A percentile compares a stretch with the other conserved stretches of the same genome.
These are phyloP conservation scores for Chydorus sphaericus DNA, from an alignment of 2,888 invertebrate species.

Conservation along the genomic window DNA sequence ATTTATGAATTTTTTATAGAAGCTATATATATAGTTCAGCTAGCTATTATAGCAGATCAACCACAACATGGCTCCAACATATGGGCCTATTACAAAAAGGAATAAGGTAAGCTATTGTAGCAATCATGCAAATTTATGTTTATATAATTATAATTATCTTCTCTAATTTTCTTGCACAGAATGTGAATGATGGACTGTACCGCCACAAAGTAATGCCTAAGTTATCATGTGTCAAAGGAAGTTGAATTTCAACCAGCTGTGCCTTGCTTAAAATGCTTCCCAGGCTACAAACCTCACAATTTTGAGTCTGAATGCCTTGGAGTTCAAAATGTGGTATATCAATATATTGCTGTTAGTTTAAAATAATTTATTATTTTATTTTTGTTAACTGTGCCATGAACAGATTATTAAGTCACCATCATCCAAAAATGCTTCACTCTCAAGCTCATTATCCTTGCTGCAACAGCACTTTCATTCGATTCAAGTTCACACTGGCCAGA, in stretches of 20 bases:
- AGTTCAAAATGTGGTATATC: neutral
- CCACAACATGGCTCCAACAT: too few relatives aligned
- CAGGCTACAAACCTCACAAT: neutral
- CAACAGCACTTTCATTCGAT: neutral
- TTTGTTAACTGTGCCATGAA: too few relatives aligned
- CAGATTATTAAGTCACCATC: neutral
- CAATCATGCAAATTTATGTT: neutral
- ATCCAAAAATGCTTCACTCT: too few relatives aligned
- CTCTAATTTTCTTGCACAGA: neutral
- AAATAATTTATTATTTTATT: neutral
- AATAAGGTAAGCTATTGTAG: too few relatives aligned
- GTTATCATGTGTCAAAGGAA: neutral
- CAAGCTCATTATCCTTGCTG: too few relatives aligned
- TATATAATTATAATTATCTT: neutral
- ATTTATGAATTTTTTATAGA: too few relatives aligned
- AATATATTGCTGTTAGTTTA: neutral
- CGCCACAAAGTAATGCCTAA: neutral
- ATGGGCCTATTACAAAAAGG: too few relatives aligned
- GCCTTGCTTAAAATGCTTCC: neutral
- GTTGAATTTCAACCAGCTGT: neutral
- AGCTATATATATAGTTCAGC: too few relatives aligned
- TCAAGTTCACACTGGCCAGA: neutral
- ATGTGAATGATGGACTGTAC: neutral
- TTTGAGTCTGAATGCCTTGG: neutral
- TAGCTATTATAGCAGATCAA: too few relatives aligned